phyloP scores from a whole-genome alignment of 2,113 vertebrate genomes.

The Tachysurus fulvidraco region DNA sequence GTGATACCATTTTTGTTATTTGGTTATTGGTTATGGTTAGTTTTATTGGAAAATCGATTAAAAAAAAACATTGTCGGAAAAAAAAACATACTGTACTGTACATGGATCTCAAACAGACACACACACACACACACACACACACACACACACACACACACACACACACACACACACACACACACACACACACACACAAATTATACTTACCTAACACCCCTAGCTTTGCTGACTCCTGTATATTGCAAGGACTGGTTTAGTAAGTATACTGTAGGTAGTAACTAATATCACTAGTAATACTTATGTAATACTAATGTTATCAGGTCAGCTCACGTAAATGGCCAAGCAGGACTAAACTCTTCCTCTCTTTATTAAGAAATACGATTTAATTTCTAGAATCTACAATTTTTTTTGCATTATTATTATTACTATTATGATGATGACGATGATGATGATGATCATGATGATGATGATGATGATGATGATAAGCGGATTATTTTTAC shows the following conservation, averaged over 20 bases:
- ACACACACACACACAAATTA: neutral
- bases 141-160: neutral
- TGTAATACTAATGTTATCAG: neutral
- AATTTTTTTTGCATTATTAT: neutral
- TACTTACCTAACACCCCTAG: neutral
- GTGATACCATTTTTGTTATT: no score
- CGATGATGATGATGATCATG: no score
- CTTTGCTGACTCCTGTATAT: neutral
- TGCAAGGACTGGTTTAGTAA: neutral
- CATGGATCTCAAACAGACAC: neutral
- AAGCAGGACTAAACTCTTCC: neutral
- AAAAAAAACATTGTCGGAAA: no score
- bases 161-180: neutral
- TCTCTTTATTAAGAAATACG: no score
- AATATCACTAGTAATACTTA: neutral
- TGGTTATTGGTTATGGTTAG: no score
- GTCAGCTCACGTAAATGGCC: no score
- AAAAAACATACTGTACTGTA: no score
- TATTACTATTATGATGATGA: no score
- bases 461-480: no score
- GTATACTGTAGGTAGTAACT: neutral
- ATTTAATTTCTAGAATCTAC: no score
- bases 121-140: neutral
- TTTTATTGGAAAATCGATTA: no score
- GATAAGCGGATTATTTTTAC: neutral